Conservation (phyloP, 2,797 vertebrate genomes). For the Leucoraja ocellata region DNA sequence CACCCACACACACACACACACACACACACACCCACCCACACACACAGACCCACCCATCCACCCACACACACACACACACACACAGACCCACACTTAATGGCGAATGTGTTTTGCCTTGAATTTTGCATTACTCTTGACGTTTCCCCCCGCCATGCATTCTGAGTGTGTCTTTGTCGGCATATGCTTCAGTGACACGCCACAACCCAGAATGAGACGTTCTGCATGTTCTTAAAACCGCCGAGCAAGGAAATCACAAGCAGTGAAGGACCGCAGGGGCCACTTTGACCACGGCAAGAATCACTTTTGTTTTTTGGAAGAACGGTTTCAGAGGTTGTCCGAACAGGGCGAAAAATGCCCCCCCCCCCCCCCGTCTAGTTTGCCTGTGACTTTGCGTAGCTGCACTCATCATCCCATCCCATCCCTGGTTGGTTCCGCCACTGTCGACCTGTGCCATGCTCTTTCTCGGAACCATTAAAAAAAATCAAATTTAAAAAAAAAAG, state of each 20-base stretch:
- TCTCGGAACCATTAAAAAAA: background rate
- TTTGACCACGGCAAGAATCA: conserved; percentile 21
- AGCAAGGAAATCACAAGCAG: background rate
- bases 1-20: conserved; percentile 40
- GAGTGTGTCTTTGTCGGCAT: conserved; percentile 18
- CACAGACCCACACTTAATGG: conserved; percentile 16
- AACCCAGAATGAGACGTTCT: background rate
- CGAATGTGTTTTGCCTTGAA: conserved; percentile 18
- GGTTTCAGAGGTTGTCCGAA: background rate
- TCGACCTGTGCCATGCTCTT: background rate
- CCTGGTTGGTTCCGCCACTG: background rate
- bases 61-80: background rate
- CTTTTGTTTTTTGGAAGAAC: background rate
- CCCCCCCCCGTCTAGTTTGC: background rate
- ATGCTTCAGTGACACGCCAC: conserved; percentile 10
- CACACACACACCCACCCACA: background rate
- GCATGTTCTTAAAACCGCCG: background rate
- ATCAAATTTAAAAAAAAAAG: background rate
- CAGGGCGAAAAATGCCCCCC: background rate
- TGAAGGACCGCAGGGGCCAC: background rate
- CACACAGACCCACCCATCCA: no score
- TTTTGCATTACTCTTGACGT: conserved; percentile 28
- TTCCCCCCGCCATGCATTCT: conserved; percentile 21
- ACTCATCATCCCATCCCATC: conserved; percentile 17
- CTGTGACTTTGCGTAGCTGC: background rate